These are phyloP conservation scores for Danio jaintianensis DNA, from an alignment of 2,797 vertebrate species.

Conservation along the genomic window DNA sequence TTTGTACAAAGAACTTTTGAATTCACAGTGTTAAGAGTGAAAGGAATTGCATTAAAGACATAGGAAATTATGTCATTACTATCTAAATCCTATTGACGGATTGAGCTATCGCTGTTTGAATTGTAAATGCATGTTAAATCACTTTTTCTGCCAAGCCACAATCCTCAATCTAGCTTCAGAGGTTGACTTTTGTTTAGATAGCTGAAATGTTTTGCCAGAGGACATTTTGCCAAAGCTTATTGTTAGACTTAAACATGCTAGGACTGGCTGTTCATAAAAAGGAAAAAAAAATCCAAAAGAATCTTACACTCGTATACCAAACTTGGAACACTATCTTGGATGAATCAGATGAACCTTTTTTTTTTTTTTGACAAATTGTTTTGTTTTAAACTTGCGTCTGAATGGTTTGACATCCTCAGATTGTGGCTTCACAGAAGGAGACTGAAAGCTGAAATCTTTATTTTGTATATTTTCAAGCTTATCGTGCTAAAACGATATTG, in stretches of 20 bases:
- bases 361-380: background rate
- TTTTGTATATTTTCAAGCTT: background rate
- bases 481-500: background rate
- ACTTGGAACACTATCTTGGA: slow-evolving; percentile 13
- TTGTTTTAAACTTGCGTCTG: slow-evolving; percentile 28
- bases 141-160: slow-evolving; percentile 39
- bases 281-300: background rate
- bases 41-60: background rate
- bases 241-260: slow-evolving; percentile 21
- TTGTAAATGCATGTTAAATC: slow-evolving; percentile 5
- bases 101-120: slow-evolving; percentile 23
- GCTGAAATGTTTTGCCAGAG: slow-evolving; percentile 23
- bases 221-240: slow-evolving; percentile 20
- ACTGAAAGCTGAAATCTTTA: slow-evolving; percentile 1
- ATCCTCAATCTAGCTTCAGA: slow-evolving; percentile 11
- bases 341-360: background rate
- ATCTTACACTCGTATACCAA: background rate
- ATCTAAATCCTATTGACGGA: slow-evolving; percentile 6
- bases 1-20: background rate
- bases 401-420: slow-evolving; percentile 46
- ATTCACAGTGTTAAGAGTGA: background rate
- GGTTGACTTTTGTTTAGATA: slow-evolving; percentile 19
- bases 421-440: slow-evolving; percentile 38
- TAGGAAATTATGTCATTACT: slow-evolving; percentile 24
- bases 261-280: slow-evolving; percentile 10